phyloP scores from a whole-genome alignment of 1,140 invertebrate genomes.

The Drosophila kurseongensis region DNA sequence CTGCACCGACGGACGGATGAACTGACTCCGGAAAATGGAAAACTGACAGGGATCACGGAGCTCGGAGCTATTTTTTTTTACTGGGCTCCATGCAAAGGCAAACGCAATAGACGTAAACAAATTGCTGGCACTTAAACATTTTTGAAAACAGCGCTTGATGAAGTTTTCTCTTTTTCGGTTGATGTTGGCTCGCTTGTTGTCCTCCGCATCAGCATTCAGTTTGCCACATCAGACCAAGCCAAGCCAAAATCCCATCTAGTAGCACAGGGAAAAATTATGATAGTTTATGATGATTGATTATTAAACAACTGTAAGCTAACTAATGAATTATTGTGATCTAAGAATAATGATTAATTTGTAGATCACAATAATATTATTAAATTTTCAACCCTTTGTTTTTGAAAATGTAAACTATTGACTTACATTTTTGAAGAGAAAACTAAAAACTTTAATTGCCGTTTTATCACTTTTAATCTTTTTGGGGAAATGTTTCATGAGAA shows the following conservation, averaged over 20 bases:
- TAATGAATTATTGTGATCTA: too few species aligned
- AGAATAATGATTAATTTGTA: too few species aligned
- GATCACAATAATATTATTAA: too few species aligned
- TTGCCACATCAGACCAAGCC: conserved; percentile 12
- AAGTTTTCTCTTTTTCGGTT: conserved; percentile 59
- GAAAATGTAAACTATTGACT: too few species aligned
- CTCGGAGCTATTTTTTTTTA: conserved; percentile 15
- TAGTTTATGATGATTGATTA: neutral
- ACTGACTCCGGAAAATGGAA: neutral
- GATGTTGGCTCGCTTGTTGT: conserved; percentile 28
- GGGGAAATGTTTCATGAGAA: neutral
- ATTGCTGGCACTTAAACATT: conserved; percentile 76
- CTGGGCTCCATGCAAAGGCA: conserved; percentile 43
- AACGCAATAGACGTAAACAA: conserved; percentile 73
- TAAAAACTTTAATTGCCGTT: neutral
- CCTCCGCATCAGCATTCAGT: conserved; percentile 38
- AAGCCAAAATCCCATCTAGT: conserved; percentile 15
- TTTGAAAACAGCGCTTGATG: conserved; percentile 72
- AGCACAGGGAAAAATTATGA: neutral
- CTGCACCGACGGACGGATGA: conserved; percentile 17
- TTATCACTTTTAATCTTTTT: neutral
- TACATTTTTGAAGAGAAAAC: neutral
- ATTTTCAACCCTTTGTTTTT: too few species aligned
- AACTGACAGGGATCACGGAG: neutral
- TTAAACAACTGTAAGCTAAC: too few species aligned